Evolutionary conservation across 2,888 invertebrate species (phyloP).

Genomic region (Ichneumon xanthorius): DNA sequence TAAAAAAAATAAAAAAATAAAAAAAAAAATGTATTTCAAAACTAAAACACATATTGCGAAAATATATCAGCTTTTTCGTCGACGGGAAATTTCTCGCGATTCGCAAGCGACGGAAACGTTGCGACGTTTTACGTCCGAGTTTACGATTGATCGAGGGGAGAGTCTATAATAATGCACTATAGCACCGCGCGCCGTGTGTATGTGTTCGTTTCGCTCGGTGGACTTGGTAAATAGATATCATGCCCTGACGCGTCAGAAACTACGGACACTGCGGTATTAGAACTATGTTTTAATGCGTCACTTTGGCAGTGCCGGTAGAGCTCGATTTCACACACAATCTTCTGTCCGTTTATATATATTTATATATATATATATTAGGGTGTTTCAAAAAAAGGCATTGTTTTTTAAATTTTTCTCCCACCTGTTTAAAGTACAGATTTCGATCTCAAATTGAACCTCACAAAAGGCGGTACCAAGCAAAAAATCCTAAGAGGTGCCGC

Average conservation of each 20-base stretch:
- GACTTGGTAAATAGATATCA: conserved; percentile 60
- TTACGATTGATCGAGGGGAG: conserved; percentile 9
- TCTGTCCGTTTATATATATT: conserved; percentile 20
- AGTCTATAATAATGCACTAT: conserved; percentile 1
- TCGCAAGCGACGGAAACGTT: not conserved
- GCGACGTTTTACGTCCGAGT: not conserved
- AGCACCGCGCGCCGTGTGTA: not conserved
- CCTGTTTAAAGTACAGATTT: no score
- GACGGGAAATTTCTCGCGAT: not conserved
- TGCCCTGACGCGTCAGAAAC: conserved; percentile 48
- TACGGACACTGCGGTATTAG: conserved; percentile 65
- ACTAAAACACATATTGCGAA: not conserved
- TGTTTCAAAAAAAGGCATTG: no score
- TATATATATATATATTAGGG: no score
- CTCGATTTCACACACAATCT: conserved; percentile 55
- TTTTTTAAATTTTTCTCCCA: no score
- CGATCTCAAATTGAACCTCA: no score
- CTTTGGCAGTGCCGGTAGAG: conserved; percentile 50
- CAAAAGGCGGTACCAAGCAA: no score
- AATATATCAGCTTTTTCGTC: not conserved
- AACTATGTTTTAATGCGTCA: conserved; percentile 68
- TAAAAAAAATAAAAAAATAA: no score
- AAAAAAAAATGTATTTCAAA: not conserved
- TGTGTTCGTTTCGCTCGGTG: conserved; percentile 1
- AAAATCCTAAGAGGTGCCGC: no score